Base-by-base conservation (phyloP, 2,888 invertebrate species). In the Apamea monoglypha region DNA sequence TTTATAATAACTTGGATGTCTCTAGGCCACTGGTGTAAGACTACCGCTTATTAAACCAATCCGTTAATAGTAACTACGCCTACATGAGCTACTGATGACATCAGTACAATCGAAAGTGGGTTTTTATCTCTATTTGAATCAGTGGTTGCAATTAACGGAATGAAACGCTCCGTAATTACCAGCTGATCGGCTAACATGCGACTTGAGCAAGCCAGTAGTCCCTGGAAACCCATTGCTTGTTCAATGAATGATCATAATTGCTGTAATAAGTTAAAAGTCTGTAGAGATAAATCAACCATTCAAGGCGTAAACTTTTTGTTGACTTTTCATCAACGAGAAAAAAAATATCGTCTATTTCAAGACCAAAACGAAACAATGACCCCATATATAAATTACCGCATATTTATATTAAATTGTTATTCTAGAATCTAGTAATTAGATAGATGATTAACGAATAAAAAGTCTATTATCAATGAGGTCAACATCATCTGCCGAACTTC, bases 21-120 rank as follows among this genome's bases (percentile, higher is more conserved):
- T 85, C 83, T 85, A 83, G 80, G 88, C 66, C 77, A 83, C 59
- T 77, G 72, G 29, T 61, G n/a, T 64, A 63, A 83, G 64, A 81
- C 79, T 77, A 84, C 67, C 73, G 71, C 74, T 68, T 84, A 88
- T 89, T 87, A 86, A 83, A 87, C 86, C 85, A 88, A 83, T 84
- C 85, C 80, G 85, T 86, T 87, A 88, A 85, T 88, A 90, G 87
- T 88, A 89, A 85, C 88, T 74, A 88, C 92, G 85, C 94, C 94
- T 89, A 92, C 93, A 87, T 88, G 82, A 77, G 76, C 79, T 79
- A 76, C 82, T 87, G 89, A 92, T 95, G 95, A 95, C 94, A 94
- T 96, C 95, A 95, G 90, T 90, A 91, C 94, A 95, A 96, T 94
- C 94, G 96, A 96, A 96, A 96, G 96, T 94, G 89, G 85, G 80